phyloP scores from a whole-genome alignment of 2,888 invertebrate species.

The Nasonovia ribisnigri region DNA sequence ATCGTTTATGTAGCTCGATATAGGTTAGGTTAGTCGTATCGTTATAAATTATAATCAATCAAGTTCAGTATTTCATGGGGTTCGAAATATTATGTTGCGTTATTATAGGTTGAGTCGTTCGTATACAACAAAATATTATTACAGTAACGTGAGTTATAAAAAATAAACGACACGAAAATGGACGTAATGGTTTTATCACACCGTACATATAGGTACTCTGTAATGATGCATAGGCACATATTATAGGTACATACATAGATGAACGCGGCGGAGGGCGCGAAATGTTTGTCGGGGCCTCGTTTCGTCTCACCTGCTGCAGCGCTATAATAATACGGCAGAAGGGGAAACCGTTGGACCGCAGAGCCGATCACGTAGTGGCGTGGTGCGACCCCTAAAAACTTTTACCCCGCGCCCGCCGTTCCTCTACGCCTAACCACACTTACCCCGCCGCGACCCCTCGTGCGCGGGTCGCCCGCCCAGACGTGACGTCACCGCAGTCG shows the following conservation, averaged over 20 bases:
- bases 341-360: conserved; percentile 33
- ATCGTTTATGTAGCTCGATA: background rate
- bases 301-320: conserved; percentile 45
- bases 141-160: background rate
- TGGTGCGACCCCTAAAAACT: conserved; percentile 57
- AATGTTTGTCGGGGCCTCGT: background rate
- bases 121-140: background rate
- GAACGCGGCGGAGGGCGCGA: conserved; percentile 4
- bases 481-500: conserved; percentile 37
- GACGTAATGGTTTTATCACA: background rate
- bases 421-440: background rate
- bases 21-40: background rate
- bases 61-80: background rate
- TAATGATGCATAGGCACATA: background rate
- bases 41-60: background rate
- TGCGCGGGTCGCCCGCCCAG: background rate
- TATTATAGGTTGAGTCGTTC: background rate
- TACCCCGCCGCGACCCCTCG: background rate
- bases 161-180: background rate
- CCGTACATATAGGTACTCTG: background rate
- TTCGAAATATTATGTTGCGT: background rate
- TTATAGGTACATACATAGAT: background rate
- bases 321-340: background rate
- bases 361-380: conserved; percentile 19
- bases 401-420: background rate